These are phyloP conservation scores for Drosophila kanekoi DNA, from an alignment of 2,888 invertebrate species.

Conservation along the genomic window DNA sequence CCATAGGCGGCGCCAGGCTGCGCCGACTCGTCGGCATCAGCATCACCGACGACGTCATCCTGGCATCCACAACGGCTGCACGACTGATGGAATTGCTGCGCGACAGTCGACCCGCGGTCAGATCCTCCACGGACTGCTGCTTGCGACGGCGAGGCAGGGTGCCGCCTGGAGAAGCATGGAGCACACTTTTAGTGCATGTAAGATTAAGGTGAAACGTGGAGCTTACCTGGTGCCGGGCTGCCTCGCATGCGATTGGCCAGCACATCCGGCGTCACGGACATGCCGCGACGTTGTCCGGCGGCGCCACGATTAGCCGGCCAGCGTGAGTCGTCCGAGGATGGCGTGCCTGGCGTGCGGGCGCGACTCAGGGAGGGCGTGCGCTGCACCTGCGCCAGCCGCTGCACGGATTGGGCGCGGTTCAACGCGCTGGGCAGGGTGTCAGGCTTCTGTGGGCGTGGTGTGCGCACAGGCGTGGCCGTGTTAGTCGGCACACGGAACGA, in stretches of 20 bases:
- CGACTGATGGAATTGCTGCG: constrained; percentile 86
- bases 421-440: constrained; percentile 87
- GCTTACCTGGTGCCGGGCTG: constrained; percentile 65
- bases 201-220: background rate
- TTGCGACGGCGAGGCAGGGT: constrained; percentile 91
- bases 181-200: background rate
- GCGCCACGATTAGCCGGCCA: constrained; percentile 86
- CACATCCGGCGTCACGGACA: constrained; percentile 83
- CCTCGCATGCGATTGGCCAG: constrained; percentile 78
- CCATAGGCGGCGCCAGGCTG: constrained; percentile 62
- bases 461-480: constrained; percentile 64
- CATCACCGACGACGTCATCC: constrained; percentile 84
- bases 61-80: constrained; percentile 79
- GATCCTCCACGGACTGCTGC: constrained; percentile 88
- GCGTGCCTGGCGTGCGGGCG: constrained; percentile 88
- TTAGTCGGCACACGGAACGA: constrained; percentile 85
- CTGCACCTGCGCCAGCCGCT: constrained; percentile 78
- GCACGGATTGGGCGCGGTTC: constrained; percentile 82
- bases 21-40: constrained; percentile 73
- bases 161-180: constrained; percentile 86
- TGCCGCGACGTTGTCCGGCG: constrained; percentile 73
- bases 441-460: constrained; percentile 82
- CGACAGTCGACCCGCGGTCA: constrained; percentile 83
- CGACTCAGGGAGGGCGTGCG: constrained; percentile 87
- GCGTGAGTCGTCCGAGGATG: constrained; percentile 89